Percentiles rank a stretch among this genome's conserved stretches.
These are phyloP conservation scores for Phylloscopus collybita DNA, from an alignment of 2,797 vertebrate species.

Conservation along the genomic window DNA sequence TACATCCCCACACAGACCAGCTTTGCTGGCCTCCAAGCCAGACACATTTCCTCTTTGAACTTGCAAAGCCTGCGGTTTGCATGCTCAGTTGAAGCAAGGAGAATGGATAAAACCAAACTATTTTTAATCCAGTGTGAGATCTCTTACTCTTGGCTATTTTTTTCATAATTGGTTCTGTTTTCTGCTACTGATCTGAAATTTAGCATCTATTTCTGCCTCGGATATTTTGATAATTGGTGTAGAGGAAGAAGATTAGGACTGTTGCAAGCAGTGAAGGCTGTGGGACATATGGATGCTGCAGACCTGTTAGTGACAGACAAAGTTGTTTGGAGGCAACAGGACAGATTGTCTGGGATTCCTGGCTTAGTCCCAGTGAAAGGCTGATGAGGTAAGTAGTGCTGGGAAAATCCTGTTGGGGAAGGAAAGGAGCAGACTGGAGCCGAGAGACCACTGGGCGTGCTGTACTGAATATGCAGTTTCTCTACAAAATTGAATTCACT, in stretches of 20 bases:
- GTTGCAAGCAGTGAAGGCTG: slow-evolving; percentile 21
- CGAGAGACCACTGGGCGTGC: neutral
- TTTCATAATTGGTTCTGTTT: slow-evolving; percentile 33
- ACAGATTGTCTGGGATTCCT: slow-evolving; percentile 51
- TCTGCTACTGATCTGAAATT: slow-evolving; percentile 35
- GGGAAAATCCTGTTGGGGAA: slow-evolving; percentile 46
- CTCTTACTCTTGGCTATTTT: slow-evolving; percentile 21
- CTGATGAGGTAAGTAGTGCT: slow-evolving; percentile 25
- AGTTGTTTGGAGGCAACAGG: slow-evolving; percentile 31
- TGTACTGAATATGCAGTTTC: neutral
- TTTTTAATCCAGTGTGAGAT: slow-evolving; percentile 45
- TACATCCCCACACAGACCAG: neutral
- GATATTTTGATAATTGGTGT: slow-evolving; percentile 26
- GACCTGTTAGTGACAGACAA: slow-evolving; percentile 29
- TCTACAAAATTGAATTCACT: neutral
- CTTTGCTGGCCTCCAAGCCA: neutral
- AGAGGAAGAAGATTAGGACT: slow-evolving; percentile 19
- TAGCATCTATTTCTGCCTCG: neutral
- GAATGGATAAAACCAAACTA: neutral
- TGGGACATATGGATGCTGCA: slow-evolving; percentile 37
- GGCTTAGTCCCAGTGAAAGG: slow-evolving; percentile 20
- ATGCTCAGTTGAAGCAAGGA: neutral
- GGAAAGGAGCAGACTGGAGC: slow-evolving; percentile 7
- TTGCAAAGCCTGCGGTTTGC: neutral
- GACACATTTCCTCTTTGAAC: neutral